Base-by-base conservation (phyloP, 2,113 vertebrate species). In the Dissostichus mawsoni region DNA sequence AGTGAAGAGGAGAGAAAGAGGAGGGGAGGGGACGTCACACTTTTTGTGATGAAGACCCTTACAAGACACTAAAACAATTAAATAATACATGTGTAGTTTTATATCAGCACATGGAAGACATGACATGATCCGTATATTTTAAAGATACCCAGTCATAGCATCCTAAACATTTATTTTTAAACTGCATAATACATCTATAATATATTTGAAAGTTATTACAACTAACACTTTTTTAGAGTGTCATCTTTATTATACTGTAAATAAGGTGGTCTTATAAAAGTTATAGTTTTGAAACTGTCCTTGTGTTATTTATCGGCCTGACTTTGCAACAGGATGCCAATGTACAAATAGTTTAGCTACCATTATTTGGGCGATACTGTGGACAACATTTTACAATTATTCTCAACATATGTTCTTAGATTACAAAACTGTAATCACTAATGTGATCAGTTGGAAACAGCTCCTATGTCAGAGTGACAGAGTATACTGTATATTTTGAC, bases 1-100 rank as follows among this genome's bases (percentile, higher is more conserved):
- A 88, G 89, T 68, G 53, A 69, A 18, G 36, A 53, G 44, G 5
- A 59, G 72, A 61, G 17, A 55, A 57, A 74, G 17, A 45, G 50
- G 62, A 64, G 25, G 47, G 51, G 23, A 69, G 53, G 52, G 50
- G n/a, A 58, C 45, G n/a, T 66, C 73, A 78, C 51, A 67, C 76
- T 74, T 74, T 8, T 44, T 0, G 20, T 76, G 45, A 81, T 63
- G 16, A 66, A 48, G 53, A 66, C 23, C 18, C 6, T 48, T 12
- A 47, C 10, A 52, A 52, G 12, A 56, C 9, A 76, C 25, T 16
- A 64, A 65, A 25, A 41, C 36, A 50, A n/a, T 48, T 23, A 29
- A 14, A 51, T 23, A 48, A 50, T 8, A 29, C 17, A 18, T 18
- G 2, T 17, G 11, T 48, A 12, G 23, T 48, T 50, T 59, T 51